Percentiles rank a stretch among this genome's conserved stretches.
phyloP scores from a whole-genome alignment of 2,113 vertebrate species.

The Psilopsiagon aurifrons region DNA sequence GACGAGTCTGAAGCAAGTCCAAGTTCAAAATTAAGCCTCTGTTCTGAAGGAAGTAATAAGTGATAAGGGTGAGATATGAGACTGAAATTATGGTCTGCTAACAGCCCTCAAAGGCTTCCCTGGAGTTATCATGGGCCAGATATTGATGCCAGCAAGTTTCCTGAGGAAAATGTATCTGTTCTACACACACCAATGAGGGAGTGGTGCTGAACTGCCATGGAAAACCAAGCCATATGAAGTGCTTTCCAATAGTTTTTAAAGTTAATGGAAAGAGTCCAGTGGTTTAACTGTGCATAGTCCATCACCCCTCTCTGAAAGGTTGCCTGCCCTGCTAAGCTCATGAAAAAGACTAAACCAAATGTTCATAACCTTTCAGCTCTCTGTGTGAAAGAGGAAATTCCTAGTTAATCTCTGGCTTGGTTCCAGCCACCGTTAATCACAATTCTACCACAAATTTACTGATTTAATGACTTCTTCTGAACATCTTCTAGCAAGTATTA shows the following conservation, averaged over 20 bases:
- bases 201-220: background rate
- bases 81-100: constrained; percentile 34
- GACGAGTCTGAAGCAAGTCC: background rate
- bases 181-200: background rate
- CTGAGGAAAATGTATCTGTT: constrained; percentile 38
- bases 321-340: background rate
- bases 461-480: constrained; percentile 9
- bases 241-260: background rate
- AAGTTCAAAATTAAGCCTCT: background rate
- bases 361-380: background rate
- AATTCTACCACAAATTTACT: background rate
- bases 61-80: constrained; percentile 12
- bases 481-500: background rate
- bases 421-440: constrained; percentile 7
- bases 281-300: background rate
- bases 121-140: background rate
- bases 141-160: constrained; percentile 34
- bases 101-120: background rate
- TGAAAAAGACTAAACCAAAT: constrained; percentile 3
- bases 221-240: background rate
- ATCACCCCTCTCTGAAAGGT: background rate
- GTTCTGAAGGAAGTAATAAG: constrained; percentile 40
- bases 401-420: constrained; percentile 5
- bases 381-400: background rate
- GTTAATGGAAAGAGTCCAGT: constrained; percentile 19